Evolutionary conservation across 2,888 invertebrate species (phyloP), one percentile per base, ranked within the genome.

Genomic region (Rapana venosa): DNA sequence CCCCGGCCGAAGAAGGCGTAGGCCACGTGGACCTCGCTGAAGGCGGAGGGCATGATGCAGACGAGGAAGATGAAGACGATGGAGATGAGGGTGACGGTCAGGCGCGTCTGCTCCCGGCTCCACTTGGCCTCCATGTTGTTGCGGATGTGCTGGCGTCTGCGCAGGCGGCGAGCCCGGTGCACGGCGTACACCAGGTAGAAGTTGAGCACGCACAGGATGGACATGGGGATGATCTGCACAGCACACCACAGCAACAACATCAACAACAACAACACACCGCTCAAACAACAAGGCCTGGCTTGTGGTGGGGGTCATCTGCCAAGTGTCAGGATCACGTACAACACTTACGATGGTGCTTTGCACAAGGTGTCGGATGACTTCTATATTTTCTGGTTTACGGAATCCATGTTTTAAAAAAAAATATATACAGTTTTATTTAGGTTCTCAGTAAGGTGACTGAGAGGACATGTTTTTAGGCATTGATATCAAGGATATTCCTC

Each of bases 1-100:
- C 92, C 17, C 91, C 90, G 0, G 85, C 94, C 94, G 85, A 95
- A 95, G 77, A 95, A 88, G n/a, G 92, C 92, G 88, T 93, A 93
- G 6, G 95, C 94, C 36, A 95, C 93, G n/a, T 94, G 93, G 20
- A 92, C 90, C 89, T 95, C 94, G 0, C 94, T 93, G 90, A 95
- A 94, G 13, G 95, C 95, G 8, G 95, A 94, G 5, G 95, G 95
- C 66, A 95, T 93, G 66, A 95, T 94, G 88, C 95, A 94, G 89
- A 95, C 88, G 61, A 94, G 94, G 90, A 95, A 95, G 81, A 95
- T 93, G 90, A 93, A 93, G 32, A 94, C 94, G 87, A 95, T 95
- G 90, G 94, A 94, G 91, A 95, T 95, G 85, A 95, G 94, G 0
- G 95, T 95, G 79, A 94, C 92, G 13, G 95, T 95, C 36, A 95